A percentile compares a stretch with the other conserved stretches of the same genome.
Conservation (phyloP, 2,113 vertebrate species). For the Notiomystis cincta region DNA sequence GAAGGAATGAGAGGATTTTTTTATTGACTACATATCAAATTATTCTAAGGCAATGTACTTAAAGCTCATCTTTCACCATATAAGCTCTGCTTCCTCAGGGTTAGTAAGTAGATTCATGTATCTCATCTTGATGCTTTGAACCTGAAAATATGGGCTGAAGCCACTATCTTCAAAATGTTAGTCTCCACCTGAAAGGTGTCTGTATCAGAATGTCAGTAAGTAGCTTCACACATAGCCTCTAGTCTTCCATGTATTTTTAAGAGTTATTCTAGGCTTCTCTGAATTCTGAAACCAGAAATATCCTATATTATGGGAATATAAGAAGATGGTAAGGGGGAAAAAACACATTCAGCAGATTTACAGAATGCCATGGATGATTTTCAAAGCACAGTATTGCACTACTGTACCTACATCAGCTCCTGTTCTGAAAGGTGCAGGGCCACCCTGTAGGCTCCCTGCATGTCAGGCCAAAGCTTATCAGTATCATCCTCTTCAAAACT, state of each 20-base stretch:
- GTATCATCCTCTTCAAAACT: background rate
- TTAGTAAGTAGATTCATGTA: background rate
- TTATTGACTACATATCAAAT: background rate
- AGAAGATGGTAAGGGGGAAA: background rate
- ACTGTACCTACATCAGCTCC: background rate
- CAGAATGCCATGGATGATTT: background rate
- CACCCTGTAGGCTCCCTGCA: background rate
- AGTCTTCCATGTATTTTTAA: background rate
- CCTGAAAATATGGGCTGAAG: background rate
- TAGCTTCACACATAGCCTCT: background rate
- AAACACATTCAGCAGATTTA: background rate
- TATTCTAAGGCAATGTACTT: background rate
- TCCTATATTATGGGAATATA: background rate
- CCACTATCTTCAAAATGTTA: background rate
- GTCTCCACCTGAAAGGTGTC: background rate
- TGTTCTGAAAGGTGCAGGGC: background rate
- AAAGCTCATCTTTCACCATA: background rate
- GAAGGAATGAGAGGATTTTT: background rate
- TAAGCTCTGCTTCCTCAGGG: background rate
- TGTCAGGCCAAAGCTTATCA: background rate
- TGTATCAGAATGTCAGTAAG: background rate
- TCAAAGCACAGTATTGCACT: background rate
- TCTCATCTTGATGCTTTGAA: background rate
- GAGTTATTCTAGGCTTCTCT: background rate
- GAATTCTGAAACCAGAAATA: background rate